Evolutionary conservation across 2,113 vertebrate genomes (phyloP).

Genomic region (Mustela nigripes): DNA sequence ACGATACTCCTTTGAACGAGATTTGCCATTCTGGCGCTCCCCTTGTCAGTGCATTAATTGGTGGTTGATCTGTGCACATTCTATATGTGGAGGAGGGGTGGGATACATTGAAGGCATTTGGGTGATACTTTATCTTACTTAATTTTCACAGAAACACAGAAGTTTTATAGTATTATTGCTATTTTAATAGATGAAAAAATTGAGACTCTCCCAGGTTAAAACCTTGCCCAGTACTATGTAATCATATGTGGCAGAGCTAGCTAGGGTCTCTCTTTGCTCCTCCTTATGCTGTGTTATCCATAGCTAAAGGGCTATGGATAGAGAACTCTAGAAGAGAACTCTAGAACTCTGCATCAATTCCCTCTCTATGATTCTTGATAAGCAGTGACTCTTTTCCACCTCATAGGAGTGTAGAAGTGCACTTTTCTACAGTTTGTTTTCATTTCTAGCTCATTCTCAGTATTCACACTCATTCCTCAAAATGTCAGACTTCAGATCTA

Average conservation of each 20-base stretch:
- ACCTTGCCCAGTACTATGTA: neutral
- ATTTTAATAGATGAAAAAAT: neutral
- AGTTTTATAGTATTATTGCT: neutral
- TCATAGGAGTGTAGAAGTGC: neutral
- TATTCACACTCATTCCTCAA: neutral
- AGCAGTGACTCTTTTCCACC: neutral
- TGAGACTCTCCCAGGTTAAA: conserved; percentile 8
- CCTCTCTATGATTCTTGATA: neutral
- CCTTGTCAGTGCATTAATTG: neutral
- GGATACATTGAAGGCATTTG: neutral
- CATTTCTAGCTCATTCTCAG: neutral
- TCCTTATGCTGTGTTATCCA: neutral
- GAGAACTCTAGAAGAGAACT: neutral
- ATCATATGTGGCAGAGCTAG: neutral
- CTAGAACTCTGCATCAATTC: no score
- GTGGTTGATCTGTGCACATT: neutral
- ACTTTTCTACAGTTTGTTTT: neutral
- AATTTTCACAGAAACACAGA: neutral
- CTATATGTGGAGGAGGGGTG: neutral
- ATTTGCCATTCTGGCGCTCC: neutral
- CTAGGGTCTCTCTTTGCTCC: neutral
- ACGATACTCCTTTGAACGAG: neutral
- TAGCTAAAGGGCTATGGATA: neutral
- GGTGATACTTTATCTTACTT: neutral
- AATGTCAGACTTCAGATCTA: neutral